Percentiles rank a stretch among this genome's conserved stretches.
Conservation (phyloP, 2,888 invertebrate species). For the Andrena dorsata region DNA sequence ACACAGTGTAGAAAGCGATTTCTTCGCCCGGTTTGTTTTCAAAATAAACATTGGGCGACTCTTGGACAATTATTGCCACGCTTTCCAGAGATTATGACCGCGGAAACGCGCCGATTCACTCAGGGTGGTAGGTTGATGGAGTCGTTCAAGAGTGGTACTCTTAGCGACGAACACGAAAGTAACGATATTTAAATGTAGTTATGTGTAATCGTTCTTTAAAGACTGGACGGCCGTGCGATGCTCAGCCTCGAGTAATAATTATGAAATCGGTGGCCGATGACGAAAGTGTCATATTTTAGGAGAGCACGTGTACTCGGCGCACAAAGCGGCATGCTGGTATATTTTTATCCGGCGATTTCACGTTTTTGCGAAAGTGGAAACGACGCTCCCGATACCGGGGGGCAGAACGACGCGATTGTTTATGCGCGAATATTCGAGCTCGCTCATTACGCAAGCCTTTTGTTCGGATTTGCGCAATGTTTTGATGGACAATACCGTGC, state of each 20-base stretch:
- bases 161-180: not conserved
- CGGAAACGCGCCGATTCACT: too few species aligned
- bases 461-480: too few species aligned
- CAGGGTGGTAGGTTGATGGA: too few species aligned
- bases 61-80: too few species aligned
- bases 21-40: too few species aligned
- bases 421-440: conserved; percentile 4
- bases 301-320: conserved; percentile 54
- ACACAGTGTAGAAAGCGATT: too few species aligned
- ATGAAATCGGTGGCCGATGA: conserved; percentile 35
- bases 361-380: conserved; percentile 43
- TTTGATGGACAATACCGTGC: too few species aligned
- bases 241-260: conserved; percentile 38
- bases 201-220: not conserved
- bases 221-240: not conserved
- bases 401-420: conserved; percentile 29
- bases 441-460: conserved; percentile 48
- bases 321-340: conserved; percentile 42
- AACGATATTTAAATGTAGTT: not conserved
- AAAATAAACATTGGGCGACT: too few species aligned
- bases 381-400: not conserved
- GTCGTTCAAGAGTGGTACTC: not conserved
- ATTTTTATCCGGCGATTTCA: conserved; percentile 50
- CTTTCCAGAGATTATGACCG: too few species aligned
- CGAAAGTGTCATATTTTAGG: conserved; percentile 64